phyloP scores from a whole-genome alignment of 1,140 invertebrate genomes.

The Sycophaga agraensis region DNA sequence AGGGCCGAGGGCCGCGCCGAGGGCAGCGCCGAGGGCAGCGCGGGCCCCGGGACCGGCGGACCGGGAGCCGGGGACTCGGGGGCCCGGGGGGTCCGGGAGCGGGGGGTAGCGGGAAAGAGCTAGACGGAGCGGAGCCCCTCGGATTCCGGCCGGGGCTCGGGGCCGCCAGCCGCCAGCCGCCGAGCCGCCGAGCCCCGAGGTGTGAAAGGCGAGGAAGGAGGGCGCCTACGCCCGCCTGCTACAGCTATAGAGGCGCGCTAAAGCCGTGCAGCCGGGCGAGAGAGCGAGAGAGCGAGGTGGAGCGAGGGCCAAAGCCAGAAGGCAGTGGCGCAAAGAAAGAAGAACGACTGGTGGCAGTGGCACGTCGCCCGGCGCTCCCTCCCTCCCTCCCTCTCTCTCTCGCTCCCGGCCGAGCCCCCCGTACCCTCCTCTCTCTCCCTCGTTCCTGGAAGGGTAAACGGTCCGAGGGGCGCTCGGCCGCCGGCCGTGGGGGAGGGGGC shows the following conservation, averaged over 20 bases:
- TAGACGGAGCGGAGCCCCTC: no score
- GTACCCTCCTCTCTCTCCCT: slow-evolving; percentile 18
- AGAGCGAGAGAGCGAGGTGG: slow-evolving; percentile 15
- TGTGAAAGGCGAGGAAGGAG: slow-evolving; percentile 45
- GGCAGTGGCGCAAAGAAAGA: slow-evolving; percentile 27
- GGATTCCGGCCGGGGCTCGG: no score
- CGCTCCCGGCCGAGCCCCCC: slow-evolving; percentile 7
- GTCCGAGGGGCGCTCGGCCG: slow-evolving; percentile 8
- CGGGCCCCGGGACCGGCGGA: slow-evolving; percentile 1
- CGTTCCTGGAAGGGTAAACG: slow-evolving; percentile 28
- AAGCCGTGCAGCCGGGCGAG: neutral
- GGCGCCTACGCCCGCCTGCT: slow-evolving; percentile 34
- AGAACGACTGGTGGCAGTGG: slow-evolving; percentile 19
- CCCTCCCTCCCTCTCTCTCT: neutral
- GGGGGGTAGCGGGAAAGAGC: no score
- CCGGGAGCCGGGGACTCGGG: no score
- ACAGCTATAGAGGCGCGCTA: neutral
- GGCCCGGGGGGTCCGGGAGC: no score
- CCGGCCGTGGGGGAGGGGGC: slow-evolving; percentile 10
- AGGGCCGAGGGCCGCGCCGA: slow-evolving; percentile 13
- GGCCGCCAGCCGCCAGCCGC: no score
- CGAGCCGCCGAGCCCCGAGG: slow-evolving; percentile 39
- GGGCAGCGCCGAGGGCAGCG: neutral
- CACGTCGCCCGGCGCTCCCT: neutral
- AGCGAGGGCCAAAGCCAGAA: slow-evolving; percentile 14